phyloP scores from a whole-genome alignment of 2,888 invertebrate genomes.

The Taphrorychus bicolor region DNA sequence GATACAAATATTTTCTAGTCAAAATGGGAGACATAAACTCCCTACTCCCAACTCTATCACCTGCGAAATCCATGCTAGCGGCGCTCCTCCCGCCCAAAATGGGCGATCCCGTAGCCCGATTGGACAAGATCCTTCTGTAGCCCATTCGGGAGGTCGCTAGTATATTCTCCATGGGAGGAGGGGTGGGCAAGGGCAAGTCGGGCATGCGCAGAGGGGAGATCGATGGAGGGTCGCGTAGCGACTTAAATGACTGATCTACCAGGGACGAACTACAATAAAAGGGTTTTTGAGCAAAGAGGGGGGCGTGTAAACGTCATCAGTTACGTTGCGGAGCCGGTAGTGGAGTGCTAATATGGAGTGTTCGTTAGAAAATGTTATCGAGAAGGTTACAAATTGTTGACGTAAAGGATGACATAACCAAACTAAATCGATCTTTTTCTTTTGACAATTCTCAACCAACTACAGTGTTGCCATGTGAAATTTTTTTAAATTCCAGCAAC shows the following conservation, averaged over 20 bases:
- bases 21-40: conserved; percentile 35
- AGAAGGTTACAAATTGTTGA: too few relatives aligned
- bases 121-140: conserved; percentile 51
- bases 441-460: too few relatives aligned
- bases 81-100: conserved; percentile 43
- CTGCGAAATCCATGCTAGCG: conserved; percentile 33
- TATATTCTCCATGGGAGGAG: conserved; percentile 59
- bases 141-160: conserved; percentile 57
- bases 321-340: too few relatives aligned
- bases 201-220: conserved; percentile 46
- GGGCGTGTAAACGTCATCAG: too few relatives aligned
- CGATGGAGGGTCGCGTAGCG: neutral
- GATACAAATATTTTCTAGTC: conserved; percentile 27
- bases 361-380: too few relatives aligned
- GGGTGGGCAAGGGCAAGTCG: conserved; percentile 57
- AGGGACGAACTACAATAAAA: conserved; percentile 13
- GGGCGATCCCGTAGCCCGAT: conserved; percentile 43
- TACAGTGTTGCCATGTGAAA: too few relatives aligned
- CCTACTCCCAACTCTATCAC: conserved; percentile 11
- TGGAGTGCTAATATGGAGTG: too few relatives aligned
- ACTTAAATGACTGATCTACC: neutral
- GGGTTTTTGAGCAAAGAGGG: too few relatives aligned
- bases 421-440: too few relatives aligned
- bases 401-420: too few relatives aligned
- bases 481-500: too few relatives aligned